phyloP scores from a whole-genome alignment of 2,797 vertebrate genomes.

The Uromys caudimaculatus region DNA sequence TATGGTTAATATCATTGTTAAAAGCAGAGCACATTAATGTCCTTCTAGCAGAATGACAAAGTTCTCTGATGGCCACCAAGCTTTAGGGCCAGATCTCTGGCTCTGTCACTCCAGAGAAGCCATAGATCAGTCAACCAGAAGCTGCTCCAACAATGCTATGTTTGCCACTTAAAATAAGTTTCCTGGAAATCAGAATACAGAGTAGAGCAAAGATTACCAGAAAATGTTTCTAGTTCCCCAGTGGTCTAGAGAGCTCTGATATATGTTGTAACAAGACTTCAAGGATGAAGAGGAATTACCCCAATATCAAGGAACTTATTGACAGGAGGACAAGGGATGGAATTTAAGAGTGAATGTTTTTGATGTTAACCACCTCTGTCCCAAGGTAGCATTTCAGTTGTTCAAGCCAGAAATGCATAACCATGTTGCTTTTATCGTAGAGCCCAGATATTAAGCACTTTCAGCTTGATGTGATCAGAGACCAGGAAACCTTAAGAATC shows the following conservation, averaged over 20 bases:
- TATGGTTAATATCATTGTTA: not conserved
- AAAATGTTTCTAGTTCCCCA: not conserved
- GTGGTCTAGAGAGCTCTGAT: not conserved
- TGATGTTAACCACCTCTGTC: not conserved
- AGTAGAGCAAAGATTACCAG: not conserved
- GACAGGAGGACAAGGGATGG: not conserved
- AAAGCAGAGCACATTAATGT: not conserved
- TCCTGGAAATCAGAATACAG: not conserved
- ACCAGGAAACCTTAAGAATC: not conserved
- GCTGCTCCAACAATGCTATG: not conserved
- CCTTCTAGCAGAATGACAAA: not conserved
- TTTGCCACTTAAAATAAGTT: not conserved
- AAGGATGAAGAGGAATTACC: not conserved
- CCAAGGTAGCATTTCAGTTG: not conserved
- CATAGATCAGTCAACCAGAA: not conserved
- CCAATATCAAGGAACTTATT: not conserved
- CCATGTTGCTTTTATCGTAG: not conserved
- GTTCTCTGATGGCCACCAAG: not conserved
- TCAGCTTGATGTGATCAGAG: not conserved
- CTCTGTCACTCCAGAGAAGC: not conserved
- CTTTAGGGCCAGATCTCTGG: not conserved
- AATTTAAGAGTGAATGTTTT: not conserved
- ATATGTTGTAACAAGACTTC: not conserved
- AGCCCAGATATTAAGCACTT: not conserved
- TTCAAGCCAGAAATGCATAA: not conserved